Percentiles rank a stretch among this genome's conserved stretches.
These are phyloP conservation scores for Protobothrops mucrosquamatus DNA, from an alignment of 2,113 vertebrate genomes.

Conservation along the genomic window DNA sequence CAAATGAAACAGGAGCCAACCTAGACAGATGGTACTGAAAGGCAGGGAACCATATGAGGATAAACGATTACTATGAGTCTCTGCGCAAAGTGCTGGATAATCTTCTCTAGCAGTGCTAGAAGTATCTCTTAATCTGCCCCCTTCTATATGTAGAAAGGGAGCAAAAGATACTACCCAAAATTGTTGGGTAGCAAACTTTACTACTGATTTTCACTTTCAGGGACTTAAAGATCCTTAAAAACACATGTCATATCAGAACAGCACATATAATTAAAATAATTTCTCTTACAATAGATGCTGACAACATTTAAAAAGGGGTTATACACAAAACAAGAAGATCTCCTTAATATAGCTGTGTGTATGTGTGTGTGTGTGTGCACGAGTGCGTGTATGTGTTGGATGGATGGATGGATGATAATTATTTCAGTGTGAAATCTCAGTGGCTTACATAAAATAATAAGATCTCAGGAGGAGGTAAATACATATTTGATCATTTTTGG, in stretches of 20 bases:
- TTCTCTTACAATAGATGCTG: conserved; percentile 70
- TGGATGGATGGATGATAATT: conserved; percentile 80
- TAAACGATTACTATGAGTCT: not conserved
- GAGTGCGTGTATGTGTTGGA: conserved; percentile 37
- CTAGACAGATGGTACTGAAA: not conserved
- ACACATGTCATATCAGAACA: conserved; percentile 74
- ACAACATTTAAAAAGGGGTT: conserved; percentile 67
- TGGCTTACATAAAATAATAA: conserved; percentile 81
- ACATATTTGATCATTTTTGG: conserved; percentile 80
- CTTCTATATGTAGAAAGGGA: not conserved
- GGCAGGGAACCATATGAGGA: not conserved
- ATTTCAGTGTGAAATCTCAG: conserved; percentile 84
- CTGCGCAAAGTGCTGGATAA: not conserved
- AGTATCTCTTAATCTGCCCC: no score
- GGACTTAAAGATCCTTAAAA: conserved; percentile 61
- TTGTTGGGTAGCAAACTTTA: conserved; percentile 62
- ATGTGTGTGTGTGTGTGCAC: not conserved
- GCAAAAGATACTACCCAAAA: conserved; percentile 11
- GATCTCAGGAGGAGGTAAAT: conserved; percentile 82
- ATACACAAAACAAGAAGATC: conserved; percentile 73
- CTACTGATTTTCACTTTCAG: conserved; percentile 46
- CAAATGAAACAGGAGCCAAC: not conserved
- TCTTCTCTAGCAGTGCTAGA: not conserved
- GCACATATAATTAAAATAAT: conserved; percentile 71
- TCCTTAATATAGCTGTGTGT: conserved; percentile 62